Evolutionary conservation across 2,797 vertebrate genomes (phyloP).

Genomic region (Brachymystax lenok): DNA sequence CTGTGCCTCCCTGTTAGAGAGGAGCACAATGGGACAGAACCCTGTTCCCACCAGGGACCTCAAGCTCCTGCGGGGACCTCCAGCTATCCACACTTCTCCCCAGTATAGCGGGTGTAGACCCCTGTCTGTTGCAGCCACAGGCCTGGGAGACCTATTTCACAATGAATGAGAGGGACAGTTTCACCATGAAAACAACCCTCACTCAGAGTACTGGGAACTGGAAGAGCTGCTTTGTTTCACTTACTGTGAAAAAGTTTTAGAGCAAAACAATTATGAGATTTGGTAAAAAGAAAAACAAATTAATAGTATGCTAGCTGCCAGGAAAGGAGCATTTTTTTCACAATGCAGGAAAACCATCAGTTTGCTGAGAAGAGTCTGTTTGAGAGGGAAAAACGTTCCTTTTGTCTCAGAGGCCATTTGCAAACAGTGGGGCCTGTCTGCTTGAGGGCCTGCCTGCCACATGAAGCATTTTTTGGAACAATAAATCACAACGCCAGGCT

Average conservation of each 20-base stretch:
- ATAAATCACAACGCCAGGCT: conserved; percentile 71
- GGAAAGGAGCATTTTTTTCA: conserved; percentile 43
- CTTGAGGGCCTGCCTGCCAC: conserved; percentile 58
- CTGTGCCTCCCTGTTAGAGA: conserved; percentile 45
- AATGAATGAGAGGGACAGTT: not conserved
- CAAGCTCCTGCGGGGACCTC: not conserved
- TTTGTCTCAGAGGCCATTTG: conserved; percentile 68
- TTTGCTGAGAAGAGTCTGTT: conserved; percentile 50
- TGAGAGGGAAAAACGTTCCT: conserved; percentile 59
- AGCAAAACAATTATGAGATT: conserved; percentile 1
- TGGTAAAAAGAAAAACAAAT: conserved; percentile 10
- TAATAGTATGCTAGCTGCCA: conserved; percentile 18
- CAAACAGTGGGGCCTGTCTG: conserved; percentile 64
- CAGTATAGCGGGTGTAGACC: not conserved
- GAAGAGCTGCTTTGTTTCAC: not conserved
- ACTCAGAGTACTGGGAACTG: not conserved
- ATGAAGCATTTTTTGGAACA: conserved; percentile 75
- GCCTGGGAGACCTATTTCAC: not conserved
- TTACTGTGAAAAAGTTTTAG: not conserved
- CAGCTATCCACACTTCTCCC: conserved; percentile 15
- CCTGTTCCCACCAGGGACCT: conserved; percentile 49
- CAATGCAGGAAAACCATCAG: conserved; percentile 36
- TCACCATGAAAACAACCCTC: not conserved
- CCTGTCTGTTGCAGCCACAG: not conserved
- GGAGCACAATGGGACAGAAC: conserved; percentile 49